Base-by-base conservation (phyloP, 2,113 vertebrate species). In the Misgurnus mizolepis region DNA sequence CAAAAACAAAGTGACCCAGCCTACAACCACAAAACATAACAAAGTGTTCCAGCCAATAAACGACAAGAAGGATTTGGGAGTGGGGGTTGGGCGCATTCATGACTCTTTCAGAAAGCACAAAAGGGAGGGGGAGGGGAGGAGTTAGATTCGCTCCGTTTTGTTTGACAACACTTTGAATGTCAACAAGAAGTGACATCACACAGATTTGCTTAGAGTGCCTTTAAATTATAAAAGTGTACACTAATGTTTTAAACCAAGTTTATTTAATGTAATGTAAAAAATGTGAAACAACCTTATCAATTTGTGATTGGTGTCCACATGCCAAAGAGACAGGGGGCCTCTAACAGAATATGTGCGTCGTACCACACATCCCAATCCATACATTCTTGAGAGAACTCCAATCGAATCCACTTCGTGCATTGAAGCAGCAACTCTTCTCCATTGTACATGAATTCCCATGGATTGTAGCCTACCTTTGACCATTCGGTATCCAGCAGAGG, bases 361-460 rank as follows among this genome's bases (percentile, higher is more conserved):
- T 34, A 76, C 34, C 47, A 82, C 41, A 40, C 66, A 70, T 27
- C 72, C 80, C 58, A 82, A 61, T 15, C 65, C 53, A 43, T 41
- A 39, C 22, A 82, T 43, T 77, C 73, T 82, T 7, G 66, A 64
- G 3, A 76, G 66, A 27, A 82, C 67, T 55, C 80, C 66, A 45
- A 77, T 6, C 8, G 66, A 70, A 67, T 45, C 40, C 65, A 67
- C 40, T 67, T 67, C 2, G n/a, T 81, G 80, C 71, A 81, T 17
- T 11, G 71, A 70, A 43, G 80, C 72, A 43, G 61, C 49, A n/a
- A 74, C 69, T 53, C 69, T 80, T 45, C 45, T 62, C 79, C 70
- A 74, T 43, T 73, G 79, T 10, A 58, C 45, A n/a, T 39, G 43
- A 39, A 69, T 76, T 6, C 55, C 80, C 55, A 69, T 40, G 27